Evolutionary conservation across 1,140 invertebrate species (phyloP), one percentile per base, ranked within the genome.

Genomic region (Drosophila burlai): DNA sequence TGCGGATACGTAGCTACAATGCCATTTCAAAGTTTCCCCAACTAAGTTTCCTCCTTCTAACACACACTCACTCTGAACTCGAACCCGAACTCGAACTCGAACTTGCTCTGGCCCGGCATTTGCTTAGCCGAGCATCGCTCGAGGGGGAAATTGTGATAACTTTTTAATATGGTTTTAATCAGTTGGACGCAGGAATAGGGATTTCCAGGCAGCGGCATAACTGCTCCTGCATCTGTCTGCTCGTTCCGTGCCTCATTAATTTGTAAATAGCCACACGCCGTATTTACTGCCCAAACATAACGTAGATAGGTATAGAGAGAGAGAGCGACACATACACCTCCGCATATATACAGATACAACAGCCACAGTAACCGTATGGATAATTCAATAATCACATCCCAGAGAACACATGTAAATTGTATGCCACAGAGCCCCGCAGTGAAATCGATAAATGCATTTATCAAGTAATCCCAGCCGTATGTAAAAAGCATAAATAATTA

Each of bases 151-250:
- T 78, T 62, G 61, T 65, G 76, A 73, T 87, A 87, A 87, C 83
- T 87, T 87, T 89, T 89, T 87, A 87, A 87, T 87, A 80, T 78
- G 84, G 72, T 87, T 87, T 87, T 87, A 87, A 87, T 87, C 84
- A 87, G 83, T 89, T 86, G 60, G 59, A 82, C 34, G 68, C 40
- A 45, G 40, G 29, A 40, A 45, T 69, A 83, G 57, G 78, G 74
- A 81, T 85, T 84, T 57, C 52, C 60, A 13, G 49, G 10, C 49
- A 49, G 24, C 4, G 26, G 47, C 24, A 29, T 16, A 54, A 65
- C 65, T 67, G 26, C 21, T 11, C 31, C 18, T 47, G 40, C 40
- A 16, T 29, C 38, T 40, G 26, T 11, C 24, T 38, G 18, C 26
- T 29, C 18, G 36, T 46, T 24, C 9, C n/a, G 18, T 26, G 50